Evolutionary conservation across 2,888 invertebrate genomes (phyloP), one percentile per base, ranked within the genome.

Genomic region (Petrolisthes cinctipes): DNA sequence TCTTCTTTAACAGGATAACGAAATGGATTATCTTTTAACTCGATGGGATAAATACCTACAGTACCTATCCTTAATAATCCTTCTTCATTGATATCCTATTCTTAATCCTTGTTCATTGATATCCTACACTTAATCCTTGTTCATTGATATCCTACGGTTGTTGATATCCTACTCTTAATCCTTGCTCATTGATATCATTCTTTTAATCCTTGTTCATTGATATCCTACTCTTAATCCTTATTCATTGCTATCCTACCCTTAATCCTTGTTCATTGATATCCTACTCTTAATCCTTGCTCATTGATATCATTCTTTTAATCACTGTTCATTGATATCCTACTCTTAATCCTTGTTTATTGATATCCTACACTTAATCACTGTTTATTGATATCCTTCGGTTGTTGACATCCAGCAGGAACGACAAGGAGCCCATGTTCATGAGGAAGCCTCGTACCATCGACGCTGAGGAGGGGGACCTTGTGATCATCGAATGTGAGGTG

Each of bases 401-500:
- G 14, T 53, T 37, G 17, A 57, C 86, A n/a, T 82, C 85, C 92
- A 92, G 54, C 92, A 97, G 97, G 81, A 96, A 96, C 92, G 96
- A 96, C 6, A 96, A 95, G 92, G 96, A 96, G 92, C 97, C 97
- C 0, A 94, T 95, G 92, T 97, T 97, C 93, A 94, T 97, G 89
- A 95, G 95, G 79, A 97, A 97, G 92, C 97, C 97, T 1, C 93
- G 96, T 56, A 96, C 97, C 0, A 96, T 95, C 83, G 96, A 96
- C 91, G 97, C 97, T 0, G 94, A 94, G 56, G 97, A 97, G 92
- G 97, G 97, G 0, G 97, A 97, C 92, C 96, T 96, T 23, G 96
- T 98, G 85, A 95, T 96, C 84, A 96, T 98, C 91, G 94, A 95
- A 89, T 98, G 97, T 92, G 97, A 97, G 92, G 97, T 98, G 37